Evolutionary conservation across 1,140 invertebrate genomes (phyloP).

Genomic region (Neodiprion lecontei): DNA sequence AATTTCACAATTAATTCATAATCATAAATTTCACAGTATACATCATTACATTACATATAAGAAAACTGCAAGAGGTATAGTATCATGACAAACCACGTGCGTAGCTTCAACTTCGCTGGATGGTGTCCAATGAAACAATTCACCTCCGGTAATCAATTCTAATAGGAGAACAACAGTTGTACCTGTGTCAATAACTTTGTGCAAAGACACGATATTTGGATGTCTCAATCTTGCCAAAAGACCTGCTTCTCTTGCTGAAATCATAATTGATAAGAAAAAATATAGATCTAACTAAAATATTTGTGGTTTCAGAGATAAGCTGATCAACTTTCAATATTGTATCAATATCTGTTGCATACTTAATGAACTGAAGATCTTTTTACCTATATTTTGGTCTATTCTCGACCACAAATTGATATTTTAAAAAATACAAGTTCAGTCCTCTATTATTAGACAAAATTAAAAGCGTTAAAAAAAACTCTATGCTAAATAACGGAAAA

Average conservation of each 20-base stretch:
- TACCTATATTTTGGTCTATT: too few species aligned
- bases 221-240: constrained; percentile 68
- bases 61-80: too few species aligned
- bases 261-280: constrained; percentile 32
- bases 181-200: constrained; percentile 71
- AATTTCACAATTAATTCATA: too few species aligned
- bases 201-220: constrained; percentile 68
- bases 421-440: neutral
- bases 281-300: constrained; percentile 5
- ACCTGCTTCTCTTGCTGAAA: constrained; percentile 66
- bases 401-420: too few species aligned
- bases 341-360: too few species aligned
- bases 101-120: constrained; percentile 73
- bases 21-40: neutral
- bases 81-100: constrained; percentile 55
- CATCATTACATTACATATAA: neutral
- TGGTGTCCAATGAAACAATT: constrained; percentile 69
- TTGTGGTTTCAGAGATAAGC: too few species aligned
- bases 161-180: constrained; percentile 71
- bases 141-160: constrained; percentile 69
- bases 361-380: too few species aligned
- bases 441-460: constrained; percentile 15
- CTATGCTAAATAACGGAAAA: too few species aligned
- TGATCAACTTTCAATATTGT: too few species aligned
- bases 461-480: neutral